Percentiles rank a stretch among this genome's conserved stretches.
Conservation (phyloP, 2,797 vertebrate species). For the Gouania willdenowi region DNA sequence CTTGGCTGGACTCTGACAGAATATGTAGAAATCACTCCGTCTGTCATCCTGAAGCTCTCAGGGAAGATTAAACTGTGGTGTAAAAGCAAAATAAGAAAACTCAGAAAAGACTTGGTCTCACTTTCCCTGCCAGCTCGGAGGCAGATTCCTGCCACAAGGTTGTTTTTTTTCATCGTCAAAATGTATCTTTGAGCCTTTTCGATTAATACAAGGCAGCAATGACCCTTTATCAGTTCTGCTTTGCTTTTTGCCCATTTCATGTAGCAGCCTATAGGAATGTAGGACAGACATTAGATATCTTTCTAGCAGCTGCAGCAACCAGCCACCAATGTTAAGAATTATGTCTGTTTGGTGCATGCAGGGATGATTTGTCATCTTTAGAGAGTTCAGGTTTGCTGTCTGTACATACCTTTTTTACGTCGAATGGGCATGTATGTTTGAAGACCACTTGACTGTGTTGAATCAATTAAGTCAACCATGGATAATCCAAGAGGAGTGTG, state of each 20-base stretch:
- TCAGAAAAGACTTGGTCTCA: slow-evolving; percentile 49
- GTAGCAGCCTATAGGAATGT: slow-evolving; percentile 43
- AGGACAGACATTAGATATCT: slow-evolving; percentile 48
- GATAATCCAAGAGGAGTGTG: slow-evolving; percentile 66
- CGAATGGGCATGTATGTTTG: slow-evolving; percentile 62
- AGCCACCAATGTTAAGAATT: slow-evolving; percentile 53
- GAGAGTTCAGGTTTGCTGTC: slow-evolving; percentile 63
- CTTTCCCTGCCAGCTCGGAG: slow-evolving; percentile 25
- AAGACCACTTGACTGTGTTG: slow-evolving; percentile 66
- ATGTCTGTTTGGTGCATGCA: slow-evolving; percentile 48
- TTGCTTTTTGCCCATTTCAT: slow-evolving; percentile 22
- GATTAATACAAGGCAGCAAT: slow-evolving; percentile 41
- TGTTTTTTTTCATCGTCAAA: slow-evolving; percentile 42
- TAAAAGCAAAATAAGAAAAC: slow-evolving; percentile 54
- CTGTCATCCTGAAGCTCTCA: slow-evolving; percentile 44
- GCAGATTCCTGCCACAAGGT: too few relatives aligned
- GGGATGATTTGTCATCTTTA: slow-evolving; percentile 62
- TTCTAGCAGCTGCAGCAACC: slow-evolving; percentile 28
- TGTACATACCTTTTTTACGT: slow-evolving; percentile 60
- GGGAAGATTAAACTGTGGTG: slow-evolving; percentile 63
- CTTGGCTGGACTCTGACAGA: slow-evolving; percentile 49
- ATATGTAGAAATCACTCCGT: slow-evolving; percentile 49
- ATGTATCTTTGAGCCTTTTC: slow-evolving; percentile 47
- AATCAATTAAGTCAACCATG: slow-evolving; percentile 70
- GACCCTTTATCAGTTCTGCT: slow-evolving; percentile 38